Evolutionary conservation across 2,797 vertebrate species (phyloP), one percentile per base, ranked within the genome.

Genomic region (Thunnus albacares): DNA sequence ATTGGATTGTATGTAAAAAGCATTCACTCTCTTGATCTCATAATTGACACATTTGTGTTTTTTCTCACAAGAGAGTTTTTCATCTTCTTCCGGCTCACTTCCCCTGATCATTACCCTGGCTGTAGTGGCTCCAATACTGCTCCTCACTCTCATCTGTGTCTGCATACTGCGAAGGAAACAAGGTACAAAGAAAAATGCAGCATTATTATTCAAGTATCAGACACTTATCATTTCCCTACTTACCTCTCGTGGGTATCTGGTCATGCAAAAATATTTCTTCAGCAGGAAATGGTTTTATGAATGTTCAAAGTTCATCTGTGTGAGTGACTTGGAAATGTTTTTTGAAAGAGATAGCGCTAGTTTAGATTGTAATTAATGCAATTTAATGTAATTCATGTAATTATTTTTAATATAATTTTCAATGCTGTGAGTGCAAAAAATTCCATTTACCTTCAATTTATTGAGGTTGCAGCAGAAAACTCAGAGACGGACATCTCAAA

Each of bases 11-110:
- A 24, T 24, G 14, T 57, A 58, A 28, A 5, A 26, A 55, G 6
- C 15, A 26, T 38, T 71, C 0, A 26, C 47, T 49, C n/a, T 41
- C 14, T 10, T 67, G 13, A 4, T 45, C 17, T 14, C n/a, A 1
- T 1, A 5, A 24, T 2, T 18, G 22, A 30, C 30, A 13, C 45
- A 1, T 35, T 6, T 74, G 2, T 47, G 0, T 49, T 47, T 61
- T 43, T 18, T 35, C 17, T 20, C 5, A 51, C 0, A 8, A 38
- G 0, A 5, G 1, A 0, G 0, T 5, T 0, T 1, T 17, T 0
- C 5, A 59, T 20, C 0, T 5, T 0, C 1, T 24, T 0, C 0
- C 3, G 0, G 3, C 0, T 1, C 1, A 38, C 0, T 0, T 2
- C 0, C 0, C 0, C 0, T 71, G 6, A 70, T 77, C 0, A 22